phyloP scores from a whole-genome alignment of 1,140 invertebrate species.

The Choristoneura fumiferana region DNA sequence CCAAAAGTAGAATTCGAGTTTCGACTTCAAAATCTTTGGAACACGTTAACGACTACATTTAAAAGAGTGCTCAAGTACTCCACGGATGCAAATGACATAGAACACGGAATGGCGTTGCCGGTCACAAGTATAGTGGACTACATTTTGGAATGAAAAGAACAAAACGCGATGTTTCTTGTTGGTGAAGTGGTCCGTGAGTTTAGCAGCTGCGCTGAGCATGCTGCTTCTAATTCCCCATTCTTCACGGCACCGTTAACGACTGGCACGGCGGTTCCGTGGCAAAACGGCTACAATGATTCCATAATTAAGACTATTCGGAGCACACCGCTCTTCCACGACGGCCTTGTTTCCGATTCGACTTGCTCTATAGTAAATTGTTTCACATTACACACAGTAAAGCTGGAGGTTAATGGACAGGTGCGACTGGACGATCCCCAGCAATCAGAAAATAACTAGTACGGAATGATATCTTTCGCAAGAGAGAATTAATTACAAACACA shows the following conservation, averaged over 20 bases:
- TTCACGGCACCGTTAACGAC: conserved; percentile 47
- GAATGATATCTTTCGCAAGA: neutral
- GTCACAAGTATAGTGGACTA: too few species aligned
- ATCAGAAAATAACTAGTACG: too few species aligned
- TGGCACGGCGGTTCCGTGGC: conserved; percentile 41
- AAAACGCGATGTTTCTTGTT: too few species aligned
- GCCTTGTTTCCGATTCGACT: conserved; percentile 67
- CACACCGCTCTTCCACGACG: conserved; percentile 53
- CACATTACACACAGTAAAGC: conserved; percentile 44
- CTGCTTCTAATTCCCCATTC: conserved; percentile 43
- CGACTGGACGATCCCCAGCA: conserved; percentile 47
- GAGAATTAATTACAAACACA: too few species aligned
- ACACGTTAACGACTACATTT: neutral
- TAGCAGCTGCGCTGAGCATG: conserved; percentile 44
- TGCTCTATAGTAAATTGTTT: conserved; percentile 68
- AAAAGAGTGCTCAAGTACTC: neutral
- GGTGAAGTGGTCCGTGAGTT: conserved; percentile 25
- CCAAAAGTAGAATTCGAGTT: neutral
- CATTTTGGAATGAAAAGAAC: too few species aligned
- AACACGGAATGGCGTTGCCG: neutral
- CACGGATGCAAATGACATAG: conserved; percentile 2
- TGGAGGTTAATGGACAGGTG: conserved; percentile 55
- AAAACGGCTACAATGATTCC: conserved; percentile 49
- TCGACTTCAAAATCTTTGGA: neutral
- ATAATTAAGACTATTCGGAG: conserved; percentile 61